These are phyloP conservation scores for Ophion obscuratus DNA, from an alignment of 2,888 invertebrate species.

Conservation along the genomic window DNA sequence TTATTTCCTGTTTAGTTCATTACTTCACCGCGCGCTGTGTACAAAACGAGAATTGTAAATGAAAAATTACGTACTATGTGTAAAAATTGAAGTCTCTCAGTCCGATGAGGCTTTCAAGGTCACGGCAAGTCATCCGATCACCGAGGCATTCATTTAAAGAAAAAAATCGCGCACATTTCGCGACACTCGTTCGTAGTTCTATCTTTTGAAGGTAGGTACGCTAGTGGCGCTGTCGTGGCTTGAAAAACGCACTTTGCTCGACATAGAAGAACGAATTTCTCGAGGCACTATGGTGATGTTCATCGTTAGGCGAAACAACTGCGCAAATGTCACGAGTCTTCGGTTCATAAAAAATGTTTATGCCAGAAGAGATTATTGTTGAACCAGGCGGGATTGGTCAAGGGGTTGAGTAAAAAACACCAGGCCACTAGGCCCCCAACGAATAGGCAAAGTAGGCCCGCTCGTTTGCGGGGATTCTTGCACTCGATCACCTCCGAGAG, in stretches of 20 bases:
- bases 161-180: neutral
- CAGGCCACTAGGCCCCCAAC: constrained; percentile 91
- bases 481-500: constrained; percentile 89
- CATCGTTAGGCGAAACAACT: constrained; percentile 47
- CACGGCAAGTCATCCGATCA: neutral
- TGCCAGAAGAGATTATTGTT: constrained; percentile 87
- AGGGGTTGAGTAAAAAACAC: constrained; percentile 90
- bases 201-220: neutral
- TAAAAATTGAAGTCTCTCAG: neutral
- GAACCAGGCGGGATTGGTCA: constrained; percentile 90
- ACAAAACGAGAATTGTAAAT: neutral
- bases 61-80: neutral
- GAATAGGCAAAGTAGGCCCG: constrained; percentile 88
- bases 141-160: neutral
- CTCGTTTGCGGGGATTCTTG: constrained; percentile 86
- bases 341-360: constrained; percentile 71
- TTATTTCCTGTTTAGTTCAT: neutral
- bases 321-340: neutral
- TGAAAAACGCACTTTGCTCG: neutral
- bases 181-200: neutral
- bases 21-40: neutral
- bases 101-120: neutral
- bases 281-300: constrained; percentile 67
- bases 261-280: constrained; percentile 43
- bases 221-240: neutral